These are phyloP conservation scores for Protobothrops mucrosquamatus DNA, from an alignment of 2,113 vertebrate species.

Conservation along the genomic window DNA sequence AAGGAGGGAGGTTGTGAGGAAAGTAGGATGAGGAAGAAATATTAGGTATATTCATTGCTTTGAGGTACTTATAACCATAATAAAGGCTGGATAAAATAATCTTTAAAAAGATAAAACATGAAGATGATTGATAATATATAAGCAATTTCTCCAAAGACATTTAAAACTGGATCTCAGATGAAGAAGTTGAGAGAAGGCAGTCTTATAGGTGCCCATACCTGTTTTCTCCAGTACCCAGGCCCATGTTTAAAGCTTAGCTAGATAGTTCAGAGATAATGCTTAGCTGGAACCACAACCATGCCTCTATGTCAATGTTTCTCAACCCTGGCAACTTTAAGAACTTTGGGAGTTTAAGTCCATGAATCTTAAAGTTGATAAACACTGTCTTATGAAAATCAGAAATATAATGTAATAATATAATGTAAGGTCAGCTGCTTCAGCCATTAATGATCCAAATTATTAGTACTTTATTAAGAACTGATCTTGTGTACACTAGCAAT, in stretches of 20 bases:
- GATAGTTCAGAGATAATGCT: neutral
- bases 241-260: neutral
- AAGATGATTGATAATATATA: neutral
- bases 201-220: neutral
- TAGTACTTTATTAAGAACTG: neutral
- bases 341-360: neutral
- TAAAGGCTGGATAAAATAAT: too few relatives aligned
- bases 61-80: neutral
- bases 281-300: neutral
- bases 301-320: neutral
- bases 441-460: neutral
- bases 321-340: neutral
- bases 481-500: neutral
- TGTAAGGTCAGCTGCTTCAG: neutral
- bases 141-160: neutral
- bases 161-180: neutral
- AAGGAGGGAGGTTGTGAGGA: neutral
- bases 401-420: neutral
- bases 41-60: neutral
- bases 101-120: neutral
- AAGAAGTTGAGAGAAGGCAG: neutral
- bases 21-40: neutral
- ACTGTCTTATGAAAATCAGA: neutral
- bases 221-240: neutral
- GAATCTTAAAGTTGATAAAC: neutral